Base-by-base conservation (phyloP, 2,113 vertebrate genomes). In the Laticauda colubrina region DNA sequence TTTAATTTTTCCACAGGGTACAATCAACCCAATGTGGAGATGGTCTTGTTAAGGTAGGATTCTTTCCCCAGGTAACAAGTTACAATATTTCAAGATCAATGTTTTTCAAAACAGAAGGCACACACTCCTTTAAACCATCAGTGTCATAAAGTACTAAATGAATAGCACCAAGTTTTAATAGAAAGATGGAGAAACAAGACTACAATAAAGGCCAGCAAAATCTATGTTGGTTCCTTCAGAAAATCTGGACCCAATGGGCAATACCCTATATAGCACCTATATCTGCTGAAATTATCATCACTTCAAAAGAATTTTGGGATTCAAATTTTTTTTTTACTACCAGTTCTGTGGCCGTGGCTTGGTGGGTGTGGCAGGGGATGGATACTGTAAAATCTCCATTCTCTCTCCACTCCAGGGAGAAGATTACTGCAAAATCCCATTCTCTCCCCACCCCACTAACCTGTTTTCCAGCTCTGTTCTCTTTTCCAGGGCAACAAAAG, bases 1-100 rank as follows among this genome's bases (percentile, higher is more conserved):
- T 91, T 90, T 18, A 10, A 45, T 5, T 39, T 93, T 3, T 39
- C 24, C 89, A 14, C 64, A 56, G 87, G 89, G 85, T 24, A 91
- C 23, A 15, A 39, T 54, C 56, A 87, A 91, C 1, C 0, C 0
- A 57, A 91, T 15, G 0, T 26, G 85, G 54, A 93, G 87, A 8
- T 6, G 7, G 90, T n/a, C 0, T 12, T 48, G 23, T 6, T 20
- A 93, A 88, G 34, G 15, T 1, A 54, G 2, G 15, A 39, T 26
- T 57, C 11, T 0, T 57, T 89, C 26, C 61, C 56, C 11, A 85
- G 20, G 91, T 91, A 85, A 85, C 14, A 89, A 93, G 26, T 56
- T 39, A 89, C 88, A 92, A 87, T 81, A 2, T 57, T 54, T 94
- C 91, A 90, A 85, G 56, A 91, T 89, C 86, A 91, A 91, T 90